Percentiles rank a stretch among this genome's conserved stretches.
phyloP scores from a whole-genome alignment of 2,888 invertebrate species.

The Dynastes grantii region DNA sequence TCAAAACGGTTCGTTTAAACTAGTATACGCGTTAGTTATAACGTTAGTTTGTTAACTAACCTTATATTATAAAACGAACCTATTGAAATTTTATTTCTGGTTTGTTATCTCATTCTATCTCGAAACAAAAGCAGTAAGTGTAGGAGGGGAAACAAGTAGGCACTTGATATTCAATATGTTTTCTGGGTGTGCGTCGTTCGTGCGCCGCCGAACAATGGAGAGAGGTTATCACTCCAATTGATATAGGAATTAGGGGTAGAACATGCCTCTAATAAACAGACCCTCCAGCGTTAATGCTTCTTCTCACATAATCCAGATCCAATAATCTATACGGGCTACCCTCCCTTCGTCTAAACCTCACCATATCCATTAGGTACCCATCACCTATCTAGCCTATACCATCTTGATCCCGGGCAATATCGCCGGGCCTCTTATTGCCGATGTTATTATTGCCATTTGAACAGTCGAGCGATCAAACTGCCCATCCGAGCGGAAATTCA shows the following conservation, averaged over 20 bases:
- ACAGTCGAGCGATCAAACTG: constrained; percentile 42
- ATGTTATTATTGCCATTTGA: constrained; percentile 35
- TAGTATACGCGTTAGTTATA: too few relatives aligned
- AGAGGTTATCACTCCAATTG: constrained; percentile 68
- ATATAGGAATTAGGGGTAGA: constrained; percentile 67
- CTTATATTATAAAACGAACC: too few relatives aligned
- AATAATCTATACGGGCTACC: constrained; percentile 25
- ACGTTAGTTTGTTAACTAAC: too few relatives aligned
- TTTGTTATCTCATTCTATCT: too few relatives aligned
- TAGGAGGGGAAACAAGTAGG: background rate
- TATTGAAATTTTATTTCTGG: too few relatives aligned
- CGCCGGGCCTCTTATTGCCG: background rate
- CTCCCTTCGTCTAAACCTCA: background rate
- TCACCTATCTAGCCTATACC: background rate
- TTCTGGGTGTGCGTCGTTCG: constrained; percentile 49
- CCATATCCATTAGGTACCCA: background rate
- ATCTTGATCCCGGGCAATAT: constrained; percentile 33
- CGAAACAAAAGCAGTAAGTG: too few relatives aligned
- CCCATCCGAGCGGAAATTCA: constrained; percentile 34
- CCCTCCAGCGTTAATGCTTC: constrained; percentile 67
- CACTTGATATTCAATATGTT: constrained; percentile 49
- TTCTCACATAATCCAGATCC: constrained; percentile 62
- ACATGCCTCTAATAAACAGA: constrained; percentile 66
- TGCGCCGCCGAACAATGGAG: constrained; percentile 57
- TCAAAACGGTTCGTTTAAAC: too few relatives aligned